Evolutionary conservation across 2,113 vertebrate species (phyloP).

Genomic region (Microcebus griseorufus): DNA sequence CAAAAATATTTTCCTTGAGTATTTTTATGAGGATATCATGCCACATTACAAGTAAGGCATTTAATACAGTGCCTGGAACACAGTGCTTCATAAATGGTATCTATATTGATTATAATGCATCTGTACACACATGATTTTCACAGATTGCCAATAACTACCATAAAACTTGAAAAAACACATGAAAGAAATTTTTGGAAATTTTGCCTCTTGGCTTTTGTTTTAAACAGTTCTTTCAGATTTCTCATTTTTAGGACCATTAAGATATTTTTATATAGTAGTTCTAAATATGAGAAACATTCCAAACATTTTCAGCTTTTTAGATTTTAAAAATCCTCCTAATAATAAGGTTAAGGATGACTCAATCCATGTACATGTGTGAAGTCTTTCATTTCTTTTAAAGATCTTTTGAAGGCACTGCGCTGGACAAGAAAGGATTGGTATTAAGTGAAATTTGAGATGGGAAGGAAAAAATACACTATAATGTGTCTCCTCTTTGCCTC

Average conservation of each 20-base stretch:
- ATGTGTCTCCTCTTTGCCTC: neutral
- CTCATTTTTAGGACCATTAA: neutral
- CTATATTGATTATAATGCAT: neutral
- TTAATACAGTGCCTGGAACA: neutral
- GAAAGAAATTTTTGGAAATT: neutral
- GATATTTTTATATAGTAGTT: neutral
- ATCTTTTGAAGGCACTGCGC: neutral
- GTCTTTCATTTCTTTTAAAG: neutral
- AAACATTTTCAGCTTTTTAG: neutral
- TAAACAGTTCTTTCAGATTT: neutral
- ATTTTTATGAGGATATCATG: neutral
- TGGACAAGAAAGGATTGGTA: neutral
- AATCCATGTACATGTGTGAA: neutral
- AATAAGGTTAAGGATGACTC: neutral
- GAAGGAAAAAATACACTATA: neutral
- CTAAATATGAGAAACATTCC: neutral
- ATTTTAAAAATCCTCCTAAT: neutral
- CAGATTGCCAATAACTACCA: neutral
- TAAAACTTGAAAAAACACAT: neutral
- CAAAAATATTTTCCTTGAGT: neutral
- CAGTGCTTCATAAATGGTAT: neutral
- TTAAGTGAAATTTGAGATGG: neutral
- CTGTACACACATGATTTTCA: neutral
- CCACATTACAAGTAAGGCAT: neutral
- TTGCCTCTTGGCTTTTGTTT: neutral